These are phyloP conservation scores for Amiota communis DNA, from an alignment of 2,888 invertebrate genomes.

Conservation along the genomic window DNA sequence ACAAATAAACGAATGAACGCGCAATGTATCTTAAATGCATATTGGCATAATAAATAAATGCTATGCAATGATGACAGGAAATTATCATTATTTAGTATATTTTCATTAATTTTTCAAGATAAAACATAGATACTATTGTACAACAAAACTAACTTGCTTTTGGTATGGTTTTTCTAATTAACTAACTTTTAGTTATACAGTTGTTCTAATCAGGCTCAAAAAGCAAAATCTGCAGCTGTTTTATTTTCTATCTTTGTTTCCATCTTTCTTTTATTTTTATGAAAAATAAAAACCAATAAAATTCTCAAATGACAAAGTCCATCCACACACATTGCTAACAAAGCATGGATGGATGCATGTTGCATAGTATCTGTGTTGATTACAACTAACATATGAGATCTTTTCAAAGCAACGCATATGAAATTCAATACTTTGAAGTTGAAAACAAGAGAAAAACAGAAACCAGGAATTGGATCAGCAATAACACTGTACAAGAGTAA, in stretches of 20 bases:
- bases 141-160: too few species aligned
- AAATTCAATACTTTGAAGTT: constrained; percentile 14
- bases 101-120: too few species aligned
- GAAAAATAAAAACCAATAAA: constrained; percentile 11
- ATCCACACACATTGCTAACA: too few species aligned
- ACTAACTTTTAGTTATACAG: background rate
- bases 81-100: background rate
- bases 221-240: constrained; percentile 4
- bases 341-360: too few species aligned
- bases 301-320: too few species aligned
- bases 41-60: constrained; percentile 21
- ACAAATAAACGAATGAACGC: background rate
- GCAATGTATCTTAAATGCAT: background rate
- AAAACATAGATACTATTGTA: too few species aligned
- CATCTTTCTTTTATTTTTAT: background rate
- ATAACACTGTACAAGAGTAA: background rate
- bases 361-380: too few species aligned
- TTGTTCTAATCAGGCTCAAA: background rate
- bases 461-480: background rate
- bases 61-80: constrained; percentile 2
- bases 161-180: background rate
- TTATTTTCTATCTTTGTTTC: background rate
- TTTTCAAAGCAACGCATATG: constrained; percentile 15
- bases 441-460: background rate
- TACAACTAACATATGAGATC: constrained; percentile 13